phyloP scores from a whole-genome alignment of 2,797 vertebrate species.

The Sebastes iracundus region DNA sequence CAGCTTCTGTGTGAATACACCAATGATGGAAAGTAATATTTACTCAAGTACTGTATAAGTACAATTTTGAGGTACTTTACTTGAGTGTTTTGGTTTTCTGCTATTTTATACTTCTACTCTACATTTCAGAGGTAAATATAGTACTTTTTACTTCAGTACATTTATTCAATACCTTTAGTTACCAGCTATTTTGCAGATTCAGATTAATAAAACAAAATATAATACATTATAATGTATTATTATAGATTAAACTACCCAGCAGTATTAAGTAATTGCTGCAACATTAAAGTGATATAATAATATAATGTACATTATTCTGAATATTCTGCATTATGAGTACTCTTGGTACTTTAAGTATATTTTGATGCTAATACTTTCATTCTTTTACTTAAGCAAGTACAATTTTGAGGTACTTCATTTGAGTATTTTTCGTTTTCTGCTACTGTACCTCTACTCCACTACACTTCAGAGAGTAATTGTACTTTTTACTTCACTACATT shows the following conservation, averaged over 20 bases:
- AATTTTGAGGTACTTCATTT: neutral
- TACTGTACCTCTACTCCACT: neutral
- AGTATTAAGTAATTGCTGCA: no score
- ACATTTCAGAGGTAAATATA: neutral
- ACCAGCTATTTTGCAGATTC: neutral
- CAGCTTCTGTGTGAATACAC: neutral
- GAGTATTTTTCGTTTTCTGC: neutral
- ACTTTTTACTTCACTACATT: neutral
- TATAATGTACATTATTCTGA: no score
- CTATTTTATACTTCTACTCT: neutral
- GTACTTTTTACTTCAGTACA: neutral
- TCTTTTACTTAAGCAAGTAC: neutral
- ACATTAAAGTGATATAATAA: no score
- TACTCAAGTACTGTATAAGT: no score
- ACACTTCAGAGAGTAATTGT: neutral
- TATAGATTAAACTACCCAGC: no score
- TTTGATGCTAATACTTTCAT: no score
- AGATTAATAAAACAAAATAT: no score
- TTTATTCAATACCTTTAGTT: neutral
- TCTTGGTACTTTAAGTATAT: neutral
- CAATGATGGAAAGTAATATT: neutral
- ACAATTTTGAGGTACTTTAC: no score
- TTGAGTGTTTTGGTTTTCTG: neutral
- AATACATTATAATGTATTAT: no score
- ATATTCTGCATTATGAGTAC: no score